Base-by-base conservation (phyloP, 37 sponge, comb jelly and placozoan species). In the Spongilla lacustris region DNA sequence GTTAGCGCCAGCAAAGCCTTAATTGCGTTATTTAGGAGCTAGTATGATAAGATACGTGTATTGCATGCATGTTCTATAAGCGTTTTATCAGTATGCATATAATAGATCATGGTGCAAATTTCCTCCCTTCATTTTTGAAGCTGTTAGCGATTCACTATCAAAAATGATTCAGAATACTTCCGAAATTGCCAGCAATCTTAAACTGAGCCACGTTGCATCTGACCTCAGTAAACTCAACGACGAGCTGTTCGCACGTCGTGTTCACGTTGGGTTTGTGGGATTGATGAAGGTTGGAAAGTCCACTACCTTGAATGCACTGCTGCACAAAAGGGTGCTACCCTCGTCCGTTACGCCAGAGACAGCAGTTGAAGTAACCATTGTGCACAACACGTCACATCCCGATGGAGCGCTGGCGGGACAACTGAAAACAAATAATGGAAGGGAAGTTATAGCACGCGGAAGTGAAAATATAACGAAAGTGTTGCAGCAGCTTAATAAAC, bases 271-370 rank as follows among this genome's bases (percentile, higher is more conserved):
- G 14, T 36, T 74, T 27, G 75, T 74, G 33, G 75, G 75, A 19
- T 10, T 74, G 75, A 27, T 74, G 34, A 74, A 74, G 34, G 32
- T 36, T 23, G 75, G 75, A 21, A 74, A 74, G 34, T 36, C 34
- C 33, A 74, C 75, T 24, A 74, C 75, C 24, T 34, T 74, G 31
- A 74, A 74, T 34, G 75, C 75, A 31, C 33, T 74, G 24, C 21
- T 74, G 34, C 32, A 32, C 32, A 74, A 21, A 9, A 33, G 32
- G 31, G 22, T 74, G 5, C 24, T 74, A 36, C 75, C 75, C 4
- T 33, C 32, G 14, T n/a, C 75, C 9, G 4, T 74, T 36, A n/a
- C 32, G 34, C 13, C 75, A 30, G 75, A 74, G 26, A 74, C 75
- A 32, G 75, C 75, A 26, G 34, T 36, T 3, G 75, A 74, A 34